Evolutionary conservation across 2,797 vertebrate genomes (phyloP), one percentile per base, ranked within the genome.

Genomic region (Cuniculus paca): DNA sequence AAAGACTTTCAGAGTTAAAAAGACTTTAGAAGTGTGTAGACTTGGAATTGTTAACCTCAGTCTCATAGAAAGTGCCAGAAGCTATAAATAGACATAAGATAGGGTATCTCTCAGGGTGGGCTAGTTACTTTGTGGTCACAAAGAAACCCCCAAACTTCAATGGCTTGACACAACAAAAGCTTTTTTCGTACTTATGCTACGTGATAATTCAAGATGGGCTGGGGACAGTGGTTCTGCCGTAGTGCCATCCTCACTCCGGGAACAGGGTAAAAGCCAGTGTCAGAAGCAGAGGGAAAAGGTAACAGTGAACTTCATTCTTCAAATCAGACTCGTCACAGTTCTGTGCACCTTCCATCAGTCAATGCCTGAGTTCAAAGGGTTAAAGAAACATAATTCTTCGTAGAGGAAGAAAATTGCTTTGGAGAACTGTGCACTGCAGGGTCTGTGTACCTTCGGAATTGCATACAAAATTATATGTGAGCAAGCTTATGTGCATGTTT

Each of bases 1-100:
- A 45, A 19, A 85, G n/a, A 17, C 79, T 89, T 91, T 90, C 56
- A 91, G 36, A 48, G 58, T 58, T n/a, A 70, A 65, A 81, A 87
- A 84, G 31, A 68, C 11, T 58, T 77, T 58, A 50, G 45, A 85
- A 45, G 70, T 36, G 45, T 54, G 84, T 74, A 77, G 16, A 88
- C 14, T 70, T 42, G 22, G 28, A 5, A 36, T 39, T 48, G 31
- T 63, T 74, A 56, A 50, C 42, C n/a, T 10, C 13, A 20, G 82
- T 31, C 26, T 80, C 45, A 9, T 20, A 90, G 48, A 88, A 92
- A 95, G n/a, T 19, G 26, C 17, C 13, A 82, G 34, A 28, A 22
- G 48, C 12, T 42, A 16, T 22, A 36, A 42, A 19, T n/a, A 2
- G 34, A 72, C 19, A 39, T 22, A 63, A 31, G 34, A 45, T 19